A percentile compares a stretch with the other conserved stretches of the same genome.
Evolutionary conservation across 2,888 invertebrate genomes (phyloP).

Genomic region (Campoplex capitator): DNA sequence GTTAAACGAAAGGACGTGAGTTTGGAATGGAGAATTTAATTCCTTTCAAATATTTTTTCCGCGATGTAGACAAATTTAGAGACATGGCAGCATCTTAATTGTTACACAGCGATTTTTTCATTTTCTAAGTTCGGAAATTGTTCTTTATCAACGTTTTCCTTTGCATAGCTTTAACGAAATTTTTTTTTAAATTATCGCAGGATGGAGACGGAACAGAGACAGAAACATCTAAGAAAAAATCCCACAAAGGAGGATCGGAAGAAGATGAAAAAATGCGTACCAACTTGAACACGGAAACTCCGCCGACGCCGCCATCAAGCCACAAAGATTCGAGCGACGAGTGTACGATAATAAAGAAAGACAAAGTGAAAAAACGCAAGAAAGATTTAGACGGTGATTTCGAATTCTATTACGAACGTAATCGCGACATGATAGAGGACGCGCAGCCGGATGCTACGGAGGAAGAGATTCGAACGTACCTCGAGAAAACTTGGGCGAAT

Average conservation of each 20-base stretch:
- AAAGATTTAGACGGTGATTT: slow-evolving; percentile 82
- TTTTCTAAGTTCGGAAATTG: no score
- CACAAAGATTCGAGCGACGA: slow-evolving; percentile 78
- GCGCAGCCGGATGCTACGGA: slow-evolving; percentile 85
- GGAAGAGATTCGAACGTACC: slow-evolving; percentile 84
- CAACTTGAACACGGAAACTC: slow-evolving; percentile 75
- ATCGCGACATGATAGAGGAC: slow-evolving; percentile 85
- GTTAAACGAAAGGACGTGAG: slow-evolving; percentile 56
- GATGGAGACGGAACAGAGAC: slow-evolving; percentile 14
- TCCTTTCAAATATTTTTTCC: neutral
- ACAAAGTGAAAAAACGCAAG: slow-evolving; percentile 67
- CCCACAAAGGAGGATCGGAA: slow-evolving; percentile 34
- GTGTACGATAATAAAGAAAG: slow-evolving; percentile 71
- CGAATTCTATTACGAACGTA: slow-evolving; percentile 85
- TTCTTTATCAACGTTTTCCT: neutral
- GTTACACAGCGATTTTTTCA: no score
- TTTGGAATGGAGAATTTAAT: neutral
- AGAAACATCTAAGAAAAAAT: slow-evolving; percentile 46
- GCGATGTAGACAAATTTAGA: neutral
- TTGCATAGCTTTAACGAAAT: neutral
- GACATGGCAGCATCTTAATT: no score
- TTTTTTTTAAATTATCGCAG: neutral
- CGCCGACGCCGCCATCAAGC: slow-evolving; percentile 79
- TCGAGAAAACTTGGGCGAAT: slow-evolving; percentile 86
- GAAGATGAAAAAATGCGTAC: slow-evolving; percentile 70